Percentiles rank a stretch among this genome's conserved stretches.
Evolutionary conservation across 2,113 vertebrate genomes (phyloP).

Genomic region (Cavia porcellus): DNA sequence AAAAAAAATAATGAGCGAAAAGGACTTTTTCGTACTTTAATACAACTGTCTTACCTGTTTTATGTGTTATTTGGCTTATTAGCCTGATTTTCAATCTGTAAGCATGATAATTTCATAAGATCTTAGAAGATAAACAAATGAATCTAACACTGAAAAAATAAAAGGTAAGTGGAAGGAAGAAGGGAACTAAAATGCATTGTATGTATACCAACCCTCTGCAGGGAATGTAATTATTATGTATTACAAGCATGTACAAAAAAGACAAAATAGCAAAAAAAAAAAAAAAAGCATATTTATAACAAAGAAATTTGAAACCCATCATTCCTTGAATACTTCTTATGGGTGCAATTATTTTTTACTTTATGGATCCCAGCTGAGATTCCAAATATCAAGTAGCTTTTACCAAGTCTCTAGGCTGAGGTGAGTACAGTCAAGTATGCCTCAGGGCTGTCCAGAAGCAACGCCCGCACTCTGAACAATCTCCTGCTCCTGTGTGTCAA

Average conservation of each 20-base stretch:
- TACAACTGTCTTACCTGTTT: not conserved
- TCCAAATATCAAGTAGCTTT: not conserved
- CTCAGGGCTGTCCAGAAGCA: not conserved
- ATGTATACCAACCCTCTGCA: not conserved
- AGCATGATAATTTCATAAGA: not conserved
- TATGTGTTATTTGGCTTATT: not conserved
- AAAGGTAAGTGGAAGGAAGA: not conserved
- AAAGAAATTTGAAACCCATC: not conserved
- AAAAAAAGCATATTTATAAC: not conserved
- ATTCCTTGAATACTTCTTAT: not conserved
- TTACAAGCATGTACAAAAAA: not conserved
- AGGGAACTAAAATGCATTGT: not conserved
- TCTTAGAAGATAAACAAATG: not conserved
- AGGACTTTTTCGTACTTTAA: not conserved
- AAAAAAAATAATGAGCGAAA: constrained; percentile 41
- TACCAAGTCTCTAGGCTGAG: not conserved
- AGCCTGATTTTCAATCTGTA: not conserved
- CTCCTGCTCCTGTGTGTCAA: too few relatives aligned
- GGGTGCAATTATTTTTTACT: not conserved
- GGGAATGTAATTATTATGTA: not conserved
- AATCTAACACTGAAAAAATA: not conserved
- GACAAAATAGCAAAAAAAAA: not conserved
- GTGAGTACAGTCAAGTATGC: fast-evolving
- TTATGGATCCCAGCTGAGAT: not conserved
- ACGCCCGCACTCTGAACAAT: not conserved